Base-by-base conservation (phyloP, 2,797 vertebrate species). In the Bradypodion ventrale region DNA sequence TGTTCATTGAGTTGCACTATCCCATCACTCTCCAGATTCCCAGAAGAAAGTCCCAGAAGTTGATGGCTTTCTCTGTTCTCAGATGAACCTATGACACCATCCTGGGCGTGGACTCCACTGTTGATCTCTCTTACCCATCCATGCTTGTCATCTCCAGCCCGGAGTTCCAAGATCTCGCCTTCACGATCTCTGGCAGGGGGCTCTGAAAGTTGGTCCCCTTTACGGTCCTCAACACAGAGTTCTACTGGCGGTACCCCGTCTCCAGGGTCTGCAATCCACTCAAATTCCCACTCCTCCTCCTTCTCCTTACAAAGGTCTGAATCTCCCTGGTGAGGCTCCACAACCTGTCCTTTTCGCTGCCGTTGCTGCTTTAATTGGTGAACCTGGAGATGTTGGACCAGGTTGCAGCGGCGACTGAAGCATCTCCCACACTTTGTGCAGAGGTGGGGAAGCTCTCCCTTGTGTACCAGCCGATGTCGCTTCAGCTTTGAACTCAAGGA, bases 331-430 rank as follows among this genome's bases (percentile, higher is more conserved):
- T 2, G 27, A 1, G 27, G 63, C 27, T 2, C 65, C 19, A 1
- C 13, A 1, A 21, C 27, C 12, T 15, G 40, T 72, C 56, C 69
- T 10, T 70, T 2, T 27, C 23, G 8, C 37, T 52, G 52, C 44
- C 60, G 72, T n/a, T 69, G 78, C 63, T 78, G 15, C 72, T 40
- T 72, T 4, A 44, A 25, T 13, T 76, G 79, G 44, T 85, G 84
- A 16, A 85, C 74, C 21, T 74, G 79, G 44, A 76, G 75, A 25
- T 85, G 84, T 21, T 85, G 84, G n/a, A 21, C 40, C 1, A 85
- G 84, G 56, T 82, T 85, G 66, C 52, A 85, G 65, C 74, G 79
- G 7, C 84, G 84, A n/a, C 52, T 77, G 73, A 85, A 85, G 27
- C 16, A 7, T 7, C 84, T 76, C 1, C 79, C 84, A 1, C 84